phyloP scores from a whole-genome alignment of 2,888 invertebrate species.

The Tromatobia lineatoria region DNA sequence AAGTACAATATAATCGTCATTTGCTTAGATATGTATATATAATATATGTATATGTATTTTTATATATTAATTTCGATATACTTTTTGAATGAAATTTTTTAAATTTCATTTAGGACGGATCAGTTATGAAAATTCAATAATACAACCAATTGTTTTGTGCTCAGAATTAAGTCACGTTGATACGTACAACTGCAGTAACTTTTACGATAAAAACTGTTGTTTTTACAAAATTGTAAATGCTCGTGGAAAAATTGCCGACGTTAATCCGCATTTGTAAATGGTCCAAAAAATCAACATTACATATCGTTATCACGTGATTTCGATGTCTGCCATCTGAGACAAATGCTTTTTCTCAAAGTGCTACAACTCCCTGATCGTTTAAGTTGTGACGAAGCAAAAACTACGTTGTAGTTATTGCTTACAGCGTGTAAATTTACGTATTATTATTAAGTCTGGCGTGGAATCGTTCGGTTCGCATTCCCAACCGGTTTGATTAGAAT shows the following conservation, averaged over 20 bases:
- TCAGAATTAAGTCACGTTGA: background rate
- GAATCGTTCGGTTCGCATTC: slow-evolving; percentile 6
- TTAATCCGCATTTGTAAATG: slow-evolving; percentile 14
- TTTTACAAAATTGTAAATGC: slow-evolving; percentile 15
- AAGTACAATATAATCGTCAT: slow-evolving; percentile 66
- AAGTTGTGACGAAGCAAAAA: slow-evolving; percentile 21
- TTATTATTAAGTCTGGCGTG: slow-evolving; percentile 21
- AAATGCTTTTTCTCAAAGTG: background rate
- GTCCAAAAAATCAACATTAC: slow-evolving; percentile 31
- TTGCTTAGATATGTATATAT: slow-evolving; percentile 31
- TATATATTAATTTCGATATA: slow-evolving; percentile 54
- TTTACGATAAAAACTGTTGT: background rate
- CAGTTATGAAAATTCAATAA: slow-evolving; percentile 45
- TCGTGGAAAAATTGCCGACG: slow-evolving; percentile 15
- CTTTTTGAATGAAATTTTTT: slow-evolving; percentile 55
- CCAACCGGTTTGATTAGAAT: too few relatives aligned
- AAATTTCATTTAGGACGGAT: slow-evolving; percentile 69
- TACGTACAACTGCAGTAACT: background rate
- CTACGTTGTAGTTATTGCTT: slow-evolving; percentile 14
- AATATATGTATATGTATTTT: slow-evolving; percentile 46
- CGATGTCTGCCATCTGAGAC: slow-evolving; percentile 11
- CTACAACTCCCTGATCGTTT: background rate
- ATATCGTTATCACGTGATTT: slow-evolving; percentile 37
- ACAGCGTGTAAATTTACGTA: slow-evolving; percentile 16
- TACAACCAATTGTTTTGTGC: slow-evolving; percentile 10